Evolutionary conservation across 1,140 invertebrate genomes (phyloP).

Genomic region (Temnothorax longispinosus): DNA sequence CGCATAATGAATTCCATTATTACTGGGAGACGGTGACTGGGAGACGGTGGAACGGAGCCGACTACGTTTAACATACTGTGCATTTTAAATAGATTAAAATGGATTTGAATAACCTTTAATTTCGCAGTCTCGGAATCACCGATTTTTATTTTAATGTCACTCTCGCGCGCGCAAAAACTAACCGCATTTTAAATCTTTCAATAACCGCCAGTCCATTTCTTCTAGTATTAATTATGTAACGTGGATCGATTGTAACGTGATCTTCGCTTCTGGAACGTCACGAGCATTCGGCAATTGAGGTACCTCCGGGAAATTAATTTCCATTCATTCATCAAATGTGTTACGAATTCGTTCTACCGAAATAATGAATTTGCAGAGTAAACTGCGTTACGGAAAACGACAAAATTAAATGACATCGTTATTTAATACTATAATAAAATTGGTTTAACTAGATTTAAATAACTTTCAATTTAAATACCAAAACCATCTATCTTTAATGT

Average conservation of each 20-base stretch:
- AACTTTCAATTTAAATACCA: not conserved
- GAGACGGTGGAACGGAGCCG: not conserved
- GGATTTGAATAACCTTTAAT: slow-evolving; percentile 41
- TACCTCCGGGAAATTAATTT: slow-evolving; percentile 16
- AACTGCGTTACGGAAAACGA: not conserved
- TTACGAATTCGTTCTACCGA: not conserved
- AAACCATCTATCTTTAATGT: not conserved
- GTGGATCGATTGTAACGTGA: not conserved
- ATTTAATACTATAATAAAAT: not conserved
- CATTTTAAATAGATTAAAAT: slow-evolving; percentile 30
- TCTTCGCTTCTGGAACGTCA: not conserved
- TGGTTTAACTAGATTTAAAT: slow-evolving; percentile 1
- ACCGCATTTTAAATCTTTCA: slow-evolving; percentile 4
- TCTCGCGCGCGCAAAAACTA: slow-evolving; percentile 16
- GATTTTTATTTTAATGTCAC: slow-evolving; percentile 14
- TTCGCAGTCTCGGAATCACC: not conserved
- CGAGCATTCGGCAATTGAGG: not conserved
- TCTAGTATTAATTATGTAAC: slow-evolving; percentile 17
- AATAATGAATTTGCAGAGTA: not conserved
- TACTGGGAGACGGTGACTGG: too few species aligned
- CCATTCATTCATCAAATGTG: not conserved
- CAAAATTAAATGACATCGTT: not conserved
- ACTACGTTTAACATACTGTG: not conserved
- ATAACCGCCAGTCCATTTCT: not conserved
- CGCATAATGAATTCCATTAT: slow-evolving; percentile 47